Percentiles rank a stretch among this genome's conserved stretches.
Evolutionary conservation across 92 coral and sea anemone species (phyloP).

Genomic region (Desmophyllum pertusum): DNA sequence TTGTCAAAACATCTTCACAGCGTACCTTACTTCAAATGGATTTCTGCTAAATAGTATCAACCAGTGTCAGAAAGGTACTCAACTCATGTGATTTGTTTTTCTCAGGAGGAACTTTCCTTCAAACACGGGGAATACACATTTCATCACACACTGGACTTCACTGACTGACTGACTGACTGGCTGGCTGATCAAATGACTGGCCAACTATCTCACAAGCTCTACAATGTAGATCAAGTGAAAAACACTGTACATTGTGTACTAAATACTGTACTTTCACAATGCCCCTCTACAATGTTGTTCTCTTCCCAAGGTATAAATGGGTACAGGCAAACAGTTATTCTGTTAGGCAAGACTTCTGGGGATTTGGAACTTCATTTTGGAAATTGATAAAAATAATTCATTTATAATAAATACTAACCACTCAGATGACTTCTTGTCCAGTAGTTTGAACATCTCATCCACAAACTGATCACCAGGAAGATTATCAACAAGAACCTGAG

Average conservation of each 20-base stretch:
- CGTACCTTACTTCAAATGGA: no score
- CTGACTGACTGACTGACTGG: neutral
- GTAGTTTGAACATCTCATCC: conserved; percentile 66
- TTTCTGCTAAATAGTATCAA: no score
- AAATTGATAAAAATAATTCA: neutral
- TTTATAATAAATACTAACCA: conserved; percentile 63
- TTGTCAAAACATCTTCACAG: no score
- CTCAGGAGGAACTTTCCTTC: conserved; percentile 16
- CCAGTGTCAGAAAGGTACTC: conserved; percentile 26
- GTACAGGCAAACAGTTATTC: no score
- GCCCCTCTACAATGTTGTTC: no score
- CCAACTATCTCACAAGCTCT: no score
- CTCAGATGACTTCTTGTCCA: conserved; percentile 48
- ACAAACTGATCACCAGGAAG: conserved; percentile 63
- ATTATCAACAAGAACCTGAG: conserved; percentile 52
- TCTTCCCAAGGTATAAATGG: no score
- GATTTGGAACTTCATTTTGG: no score
- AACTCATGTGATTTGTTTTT: conserved; percentile 17
- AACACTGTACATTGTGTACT: no score
- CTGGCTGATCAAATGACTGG: neutral
- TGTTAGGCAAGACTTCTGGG: no score
- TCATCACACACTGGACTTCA: conserved; percentile 37
- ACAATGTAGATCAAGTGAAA: no score
- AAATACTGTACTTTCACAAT: no score
- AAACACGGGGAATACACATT: conserved; percentile 45